Conservation (phyloP, 2,113 vertebrate species). For the Alethe diademata region DNA sequence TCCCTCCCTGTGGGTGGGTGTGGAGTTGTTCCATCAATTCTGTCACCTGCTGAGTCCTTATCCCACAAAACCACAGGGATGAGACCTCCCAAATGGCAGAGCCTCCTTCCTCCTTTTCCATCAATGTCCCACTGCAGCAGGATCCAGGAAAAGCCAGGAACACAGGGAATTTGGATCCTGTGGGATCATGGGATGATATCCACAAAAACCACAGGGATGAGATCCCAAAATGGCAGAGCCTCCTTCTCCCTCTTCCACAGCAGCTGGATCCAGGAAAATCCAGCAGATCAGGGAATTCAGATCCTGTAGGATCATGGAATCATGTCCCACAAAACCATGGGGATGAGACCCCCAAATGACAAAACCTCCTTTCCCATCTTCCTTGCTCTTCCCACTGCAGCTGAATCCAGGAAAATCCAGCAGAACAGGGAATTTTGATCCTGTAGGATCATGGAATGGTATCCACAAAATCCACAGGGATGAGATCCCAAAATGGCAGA, state of each 20-base stretch:
- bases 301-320: not conserved
- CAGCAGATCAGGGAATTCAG: fast-evolving
- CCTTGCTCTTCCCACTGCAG: too few relatives aligned
- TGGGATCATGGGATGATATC: not conserved
- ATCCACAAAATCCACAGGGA: too few relatives aligned
- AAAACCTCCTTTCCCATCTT: too few relatives aligned
- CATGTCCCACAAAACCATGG: too few relatives aligned
- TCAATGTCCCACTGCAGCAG: fast-evolving
- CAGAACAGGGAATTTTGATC: too few relatives aligned
- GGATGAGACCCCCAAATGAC: too few relatives aligned
- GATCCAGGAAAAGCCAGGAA: not conserved
- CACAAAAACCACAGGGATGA: not conserved
- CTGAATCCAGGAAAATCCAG: too few relatives aligned
- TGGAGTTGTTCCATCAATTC: not conserved
- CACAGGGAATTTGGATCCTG: not conserved
- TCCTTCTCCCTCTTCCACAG: fast-evolving
- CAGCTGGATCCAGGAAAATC: not conserved
- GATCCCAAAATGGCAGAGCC: fast-evolving
- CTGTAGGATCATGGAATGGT: too few relatives aligned
- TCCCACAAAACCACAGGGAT: not conserved
- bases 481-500: not conserved
- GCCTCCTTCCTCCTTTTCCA: fast-evolving
- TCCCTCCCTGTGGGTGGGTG: not conserved
- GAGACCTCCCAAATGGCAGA: not conserved
- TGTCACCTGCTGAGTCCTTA: not conserved